Evolutionary conservation across 1,140 invertebrate genomes (phyloP), one percentile per base, ranked within the genome.

Genomic region (Dufourea novaeangliae): DNA sequence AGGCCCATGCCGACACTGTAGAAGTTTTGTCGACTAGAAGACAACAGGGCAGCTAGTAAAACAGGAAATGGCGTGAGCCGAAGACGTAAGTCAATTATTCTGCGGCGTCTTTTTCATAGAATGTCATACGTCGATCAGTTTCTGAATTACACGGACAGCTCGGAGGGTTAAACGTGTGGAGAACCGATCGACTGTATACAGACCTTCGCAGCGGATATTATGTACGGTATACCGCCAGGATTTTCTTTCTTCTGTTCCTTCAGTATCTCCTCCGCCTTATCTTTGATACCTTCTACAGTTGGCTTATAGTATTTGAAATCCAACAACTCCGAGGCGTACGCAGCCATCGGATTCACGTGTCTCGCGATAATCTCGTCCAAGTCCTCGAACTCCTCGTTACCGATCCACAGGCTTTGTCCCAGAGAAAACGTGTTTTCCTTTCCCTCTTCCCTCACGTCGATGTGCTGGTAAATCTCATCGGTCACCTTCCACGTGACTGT

Each of bases 311-410:
- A 99, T 88, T 98, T 98, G 91, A 98, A 99, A 29, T 95, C 94
- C n/a, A 98, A 92, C 32, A 99, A 93, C 88, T 99, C 98, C 2
- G 97, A 94, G 1, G 97, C 97, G 88, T 96, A 96, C 0, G 95
- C 94, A 5, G 98, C 98, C 98, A 99, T 99, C 0, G 98, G 98
- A 80, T 97, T 98, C 6, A 99, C 95, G 91, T 99, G 95, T 17
- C 98, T 95, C 0, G 98, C 98, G 37, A 99, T 97, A 61, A 99
- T 99, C 96, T 99, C 99, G 92, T 99, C 99, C n/a, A 99, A 92
- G 93, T 99, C 99, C 93, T 99, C 99, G 92, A 98, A 99, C 87
- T 98, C 97, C 87, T 97, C 97, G 73, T 94, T 95, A 14, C 95
- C 96, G 79, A 99, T 99, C 95, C 95, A 96, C 0, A 99, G 93